phyloP scores from a whole-genome alignment of 1,140 invertebrate genomes.

The Helicorthomorpha holstii region DNA sequence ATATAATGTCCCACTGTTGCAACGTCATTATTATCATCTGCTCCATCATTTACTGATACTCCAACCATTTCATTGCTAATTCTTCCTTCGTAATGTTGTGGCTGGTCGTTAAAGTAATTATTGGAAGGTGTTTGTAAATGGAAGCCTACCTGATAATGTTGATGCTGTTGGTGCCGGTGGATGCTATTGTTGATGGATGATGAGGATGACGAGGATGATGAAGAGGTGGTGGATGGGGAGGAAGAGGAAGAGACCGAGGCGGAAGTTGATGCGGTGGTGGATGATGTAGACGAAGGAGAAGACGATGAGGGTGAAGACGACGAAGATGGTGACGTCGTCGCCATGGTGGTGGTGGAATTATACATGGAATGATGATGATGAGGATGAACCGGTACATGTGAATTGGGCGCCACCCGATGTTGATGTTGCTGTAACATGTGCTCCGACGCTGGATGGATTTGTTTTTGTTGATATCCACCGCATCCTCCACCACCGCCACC shows the following conservation, averaged over 20 bases:
- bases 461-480: too few relatives aligned
- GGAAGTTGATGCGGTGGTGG: not conserved
- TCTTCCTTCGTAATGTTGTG: conserved; percentile 20
- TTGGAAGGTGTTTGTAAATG: conserved; percentile 23
- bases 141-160: conserved; percentile 10
- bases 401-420: not conserved
- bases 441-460: not conserved
- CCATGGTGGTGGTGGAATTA: not conserved
- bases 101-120: conserved; percentile 21
- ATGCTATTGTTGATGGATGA: not conserved
- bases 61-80: too few relatives aligned
- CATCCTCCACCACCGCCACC: too few relatives aligned
- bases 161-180: not conserved
- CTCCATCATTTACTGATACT: too few relatives aligned
- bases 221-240: not conserved
- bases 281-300: not conserved
- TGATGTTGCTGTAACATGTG: not conserved
- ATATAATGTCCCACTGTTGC: too few relatives aligned
- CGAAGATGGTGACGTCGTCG: too few relatives aligned
- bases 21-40: too few relatives aligned
- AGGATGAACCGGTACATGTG: not conserved
- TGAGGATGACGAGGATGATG: not conserved
- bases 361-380: not conserved
- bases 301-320: not conserved
- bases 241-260: not conserved